Base-by-base conservation (phyloP, 37 sponge, comb jelly and placozoan genomes). In the Beroe forskalii region DNA sequence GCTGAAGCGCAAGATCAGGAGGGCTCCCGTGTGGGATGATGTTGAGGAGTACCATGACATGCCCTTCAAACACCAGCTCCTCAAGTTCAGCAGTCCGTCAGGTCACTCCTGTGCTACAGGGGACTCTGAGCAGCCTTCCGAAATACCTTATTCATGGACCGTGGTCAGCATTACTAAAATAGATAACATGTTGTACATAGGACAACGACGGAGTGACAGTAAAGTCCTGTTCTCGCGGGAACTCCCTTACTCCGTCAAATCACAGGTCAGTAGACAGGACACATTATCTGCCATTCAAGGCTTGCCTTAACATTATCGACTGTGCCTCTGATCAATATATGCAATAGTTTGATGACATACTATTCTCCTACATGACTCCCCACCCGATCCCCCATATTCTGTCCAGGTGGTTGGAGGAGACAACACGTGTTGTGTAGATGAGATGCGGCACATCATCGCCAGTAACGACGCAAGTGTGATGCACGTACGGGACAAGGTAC, bases 351-450 rank as follows among this genome's bases (percentile, higher is more conserved):
- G n/a, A n/a, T n/a, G n/a, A n/a, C n/a, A n/a, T n/a, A n/a, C n/a
- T n/a, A n/a, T n/a, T n/a, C n/a, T n/a, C n/a, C n/a, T n/a, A n/a
- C n/a, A n/a, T n/a, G n/a, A n/a, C n/a, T n/a, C n/a, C n/a, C n/a
- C n/a, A n/a, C n/a, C n/a, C n/a, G n/a, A n/a, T n/a, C n/a, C n/a
- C n/a, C n/a, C n/a, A n/a, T n/a, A n/a, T n/a, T n/a, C n/a, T n/a
- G n/a, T 14, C 38, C 86, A 80, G 86, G 86, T 32, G 9, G 86
- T 80, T n/a, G 86, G 86, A 3, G 86, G 55, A 23, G 55, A 41
- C 12, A 80, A 80, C 86, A 80, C 86, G 1, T 80, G 30, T 22
- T 80, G 86, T 80, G 1, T 80, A 17, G 86, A 80, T 25, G 86
- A 80, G 4, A 80, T 80, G 86, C 37, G 86, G 48, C 43, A 38